Percentiles rank a stretch among this genome's conserved stretches.
Conservation (phyloP, 2,888 invertebrate species). For the Lathronympha strigana region DNA sequence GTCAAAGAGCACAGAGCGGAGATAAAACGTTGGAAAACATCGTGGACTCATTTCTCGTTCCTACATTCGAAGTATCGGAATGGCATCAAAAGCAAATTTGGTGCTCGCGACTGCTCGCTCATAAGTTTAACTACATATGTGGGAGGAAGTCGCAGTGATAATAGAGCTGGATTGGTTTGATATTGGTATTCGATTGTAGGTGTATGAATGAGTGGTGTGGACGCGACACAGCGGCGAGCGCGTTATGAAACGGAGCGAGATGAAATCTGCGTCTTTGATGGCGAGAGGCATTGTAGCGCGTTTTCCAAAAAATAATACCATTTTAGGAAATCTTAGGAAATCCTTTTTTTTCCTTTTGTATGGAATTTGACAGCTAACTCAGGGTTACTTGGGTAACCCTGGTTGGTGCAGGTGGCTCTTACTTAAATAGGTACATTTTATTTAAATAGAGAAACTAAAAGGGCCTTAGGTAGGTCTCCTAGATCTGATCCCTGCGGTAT, state of each 20-base stretch:
- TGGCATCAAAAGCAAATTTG: not conserved
- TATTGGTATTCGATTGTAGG: not conserved
- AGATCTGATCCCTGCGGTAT: no score
- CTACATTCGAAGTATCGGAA: not conserved
- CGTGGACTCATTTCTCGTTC: conserved; percentile 43
- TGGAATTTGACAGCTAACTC: no score
- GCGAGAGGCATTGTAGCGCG: conserved; percentile 6
- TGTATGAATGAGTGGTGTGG: conserved; percentile 4
- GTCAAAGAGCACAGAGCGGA: conserved; percentile 79
- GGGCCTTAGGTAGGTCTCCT: no score
- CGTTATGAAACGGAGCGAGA: conserved; percentile 44
- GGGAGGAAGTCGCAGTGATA: not conserved
- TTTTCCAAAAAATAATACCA: conserved; percentile 5
- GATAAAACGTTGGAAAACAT: conserved; percentile 75
- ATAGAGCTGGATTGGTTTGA: not conserved
- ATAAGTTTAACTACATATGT: no score
- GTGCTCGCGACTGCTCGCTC: not conserved
- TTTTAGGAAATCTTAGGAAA: no score
- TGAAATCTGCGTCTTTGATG: conserved; percentile 32
- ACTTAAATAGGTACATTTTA: no score
- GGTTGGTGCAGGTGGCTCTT: no score
- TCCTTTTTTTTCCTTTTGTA: no score
- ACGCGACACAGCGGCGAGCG: conserved; percentile 47
- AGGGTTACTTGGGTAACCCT: no score
- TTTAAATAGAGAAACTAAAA: no score